These are phyloP conservation scores for Malacoctenus gilli DNA, from an alignment of 2,797 vertebrate species.

Conservation along the genomic window DNA sequence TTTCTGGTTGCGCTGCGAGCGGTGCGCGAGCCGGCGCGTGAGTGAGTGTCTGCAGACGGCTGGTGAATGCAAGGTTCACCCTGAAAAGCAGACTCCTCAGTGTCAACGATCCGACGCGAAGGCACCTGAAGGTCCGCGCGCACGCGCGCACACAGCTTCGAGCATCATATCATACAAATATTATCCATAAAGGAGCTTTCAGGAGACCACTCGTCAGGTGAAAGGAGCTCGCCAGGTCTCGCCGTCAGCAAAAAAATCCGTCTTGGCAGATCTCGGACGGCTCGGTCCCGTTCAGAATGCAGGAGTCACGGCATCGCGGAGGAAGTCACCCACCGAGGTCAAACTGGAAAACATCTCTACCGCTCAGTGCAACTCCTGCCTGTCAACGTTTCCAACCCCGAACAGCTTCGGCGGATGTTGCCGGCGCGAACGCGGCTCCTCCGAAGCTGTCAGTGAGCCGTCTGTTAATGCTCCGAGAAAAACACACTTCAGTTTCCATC, in stretches of 20 bases:
- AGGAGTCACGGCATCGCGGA: slow-evolving; percentile 1
- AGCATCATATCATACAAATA: neutral
- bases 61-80: neutral
- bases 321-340: slow-evolving; percentile 7
- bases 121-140: neutral
- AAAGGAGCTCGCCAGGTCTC: neutral
- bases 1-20: neutral
- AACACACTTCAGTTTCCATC: too few species aligned
- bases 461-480: too few species aligned
- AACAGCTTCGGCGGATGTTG: neutral
- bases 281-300: slow-evolving; percentile 5
- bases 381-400: slow-evolving; percentile 7
- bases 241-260: slow-evolving; percentile 11
- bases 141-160: slow-evolving; percentile 2
- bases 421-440: neutral
- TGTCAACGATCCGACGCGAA: slow-evolving; percentile 11
- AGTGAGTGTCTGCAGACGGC: neutral
- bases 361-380: neutral
- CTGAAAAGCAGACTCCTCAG: neutral
- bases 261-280: slow-evolving; percentile 15
- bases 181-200: slow-evolving; percentile 5
- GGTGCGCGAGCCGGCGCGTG: neutral
- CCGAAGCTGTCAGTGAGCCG: too few species aligned
- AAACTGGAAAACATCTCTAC: neutral
- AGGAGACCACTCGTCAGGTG: neutral